These are phyloP conservation scores for Pangasius djambal DNA, from an alignment of 2,797 vertebrate species.

Conservation along the genomic window DNA sequence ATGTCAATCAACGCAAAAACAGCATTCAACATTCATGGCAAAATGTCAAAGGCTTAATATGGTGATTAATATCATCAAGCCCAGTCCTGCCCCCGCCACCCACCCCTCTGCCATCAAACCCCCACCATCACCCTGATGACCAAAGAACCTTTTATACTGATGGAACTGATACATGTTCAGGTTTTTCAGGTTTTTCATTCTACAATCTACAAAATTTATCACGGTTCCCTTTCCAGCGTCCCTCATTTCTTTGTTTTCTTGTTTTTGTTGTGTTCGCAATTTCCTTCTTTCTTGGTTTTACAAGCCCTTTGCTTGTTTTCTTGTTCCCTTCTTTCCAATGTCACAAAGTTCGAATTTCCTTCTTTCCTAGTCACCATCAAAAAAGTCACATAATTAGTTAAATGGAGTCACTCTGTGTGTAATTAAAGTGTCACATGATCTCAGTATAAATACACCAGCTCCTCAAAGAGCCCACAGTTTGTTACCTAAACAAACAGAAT, in stretches of 20 bases:
- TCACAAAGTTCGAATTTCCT: background rate
- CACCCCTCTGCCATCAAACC: background rate
- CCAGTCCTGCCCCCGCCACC: background rate
- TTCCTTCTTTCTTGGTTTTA: background rate
- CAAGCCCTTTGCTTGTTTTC: too few species aligned
- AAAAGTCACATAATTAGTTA: background rate
- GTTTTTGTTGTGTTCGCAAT: background rate
- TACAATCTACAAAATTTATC: background rate
- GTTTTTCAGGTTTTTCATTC: background rate
- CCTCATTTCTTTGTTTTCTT: too few species aligned
- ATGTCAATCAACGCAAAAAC: constrained; percentile 14
- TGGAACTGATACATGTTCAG: background rate
- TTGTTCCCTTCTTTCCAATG: background rate
- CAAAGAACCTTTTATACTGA: constrained; percentile 16
- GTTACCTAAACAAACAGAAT: background rate
- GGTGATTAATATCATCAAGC: constrained; percentile 22
- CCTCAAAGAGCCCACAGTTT: background rate
- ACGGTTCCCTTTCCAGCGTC: background rate
- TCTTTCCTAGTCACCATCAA: background rate
- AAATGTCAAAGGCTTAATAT: constrained; percentile 25
- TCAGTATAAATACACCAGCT: background rate
- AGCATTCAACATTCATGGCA: background rate
- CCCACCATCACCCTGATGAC: background rate
- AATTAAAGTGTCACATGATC: background rate
- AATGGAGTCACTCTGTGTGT: background rate